Evolutionary conservation across 64 coral and sea anemone species (phyloP).

Genomic region (Dendronephthya gigantea): DNA sequence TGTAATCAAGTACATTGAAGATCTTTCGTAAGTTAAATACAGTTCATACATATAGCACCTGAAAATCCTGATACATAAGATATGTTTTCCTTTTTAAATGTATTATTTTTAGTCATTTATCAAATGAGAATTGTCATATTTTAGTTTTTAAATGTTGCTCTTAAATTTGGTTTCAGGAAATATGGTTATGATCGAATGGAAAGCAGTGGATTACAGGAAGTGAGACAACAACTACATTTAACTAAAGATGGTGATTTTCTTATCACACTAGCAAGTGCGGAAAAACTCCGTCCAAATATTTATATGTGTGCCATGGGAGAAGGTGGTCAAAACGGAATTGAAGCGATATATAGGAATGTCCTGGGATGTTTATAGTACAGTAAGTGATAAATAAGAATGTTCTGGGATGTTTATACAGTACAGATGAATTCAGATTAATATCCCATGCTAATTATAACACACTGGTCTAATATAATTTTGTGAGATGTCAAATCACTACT

Average conservation of each 20-base stretch:
- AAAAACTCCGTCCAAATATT: slow-evolving; percentile 18
- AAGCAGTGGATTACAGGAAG: background rate
- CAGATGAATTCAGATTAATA: too few species aligned
- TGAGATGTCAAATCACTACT: too few species aligned
- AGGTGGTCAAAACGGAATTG: background rate
- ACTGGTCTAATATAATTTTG: too few species aligned
- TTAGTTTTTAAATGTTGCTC: too few species aligned
- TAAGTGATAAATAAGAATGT: background rate
- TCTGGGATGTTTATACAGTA: background rate
- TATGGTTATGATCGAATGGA: slow-evolving; percentile 4
- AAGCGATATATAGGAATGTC: background rate
- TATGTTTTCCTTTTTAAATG: background rate
- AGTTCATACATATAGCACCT: background rate
- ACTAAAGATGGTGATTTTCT: background rate
- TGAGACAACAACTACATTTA: background rate
- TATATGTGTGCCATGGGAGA: slow-evolving; percentile 16
- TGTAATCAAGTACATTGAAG: slow-evolving; percentile 3
- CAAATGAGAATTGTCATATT: too few species aligned
- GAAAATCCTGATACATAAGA: background rate
- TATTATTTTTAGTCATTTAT: background rate
- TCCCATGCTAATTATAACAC: too few species aligned
- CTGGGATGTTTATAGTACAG: background rate
- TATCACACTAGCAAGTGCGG: background rate
- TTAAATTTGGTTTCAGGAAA: background rate
- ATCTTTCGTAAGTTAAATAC: background rate